These are phyloP conservation scores for Sebastiscus tertius DNA, from an alignment of 2,797 vertebrate genomes.

Conservation along the genomic window DNA sequence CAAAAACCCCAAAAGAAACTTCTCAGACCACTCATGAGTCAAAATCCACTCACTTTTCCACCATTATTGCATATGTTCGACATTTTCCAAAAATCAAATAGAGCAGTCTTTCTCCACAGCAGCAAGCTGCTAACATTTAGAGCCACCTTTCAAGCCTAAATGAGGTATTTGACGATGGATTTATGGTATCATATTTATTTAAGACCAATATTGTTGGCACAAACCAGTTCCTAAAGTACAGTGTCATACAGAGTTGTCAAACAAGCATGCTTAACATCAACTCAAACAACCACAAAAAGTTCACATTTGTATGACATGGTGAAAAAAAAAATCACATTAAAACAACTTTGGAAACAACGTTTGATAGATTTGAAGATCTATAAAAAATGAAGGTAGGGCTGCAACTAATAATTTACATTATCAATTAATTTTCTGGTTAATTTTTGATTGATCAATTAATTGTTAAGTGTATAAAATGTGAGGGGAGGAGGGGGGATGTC, in stretches of 20 bases:
- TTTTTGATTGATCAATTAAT: no score
- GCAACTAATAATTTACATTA: no score
- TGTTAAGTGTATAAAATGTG: background rate
- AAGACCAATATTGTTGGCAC: background rate
- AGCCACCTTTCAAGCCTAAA: background rate
- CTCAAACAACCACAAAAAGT: background rate
- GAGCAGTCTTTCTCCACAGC: background rate
- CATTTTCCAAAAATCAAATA: background rate
- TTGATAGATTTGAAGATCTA: background rate
- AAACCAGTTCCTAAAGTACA: background rate
- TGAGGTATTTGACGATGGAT: background rate
- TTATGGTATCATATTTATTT: background rate
- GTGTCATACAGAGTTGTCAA: background rate
- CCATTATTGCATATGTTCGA: background rate
- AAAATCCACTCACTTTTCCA: background rate
- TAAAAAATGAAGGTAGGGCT: background rate
- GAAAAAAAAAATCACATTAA: background rate
- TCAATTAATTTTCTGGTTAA: no score
- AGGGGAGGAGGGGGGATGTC: background rate
- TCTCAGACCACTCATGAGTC: background rate
- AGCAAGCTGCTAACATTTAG: background rate
- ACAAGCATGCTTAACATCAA: background rate
- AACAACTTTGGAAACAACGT: background rate
- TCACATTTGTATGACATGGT: background rate
- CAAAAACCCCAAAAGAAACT: background rate